phyloP scores from a whole-genome alignment of 2,113 vertebrate genomes.

The Callocephalon fimbriatum region DNA sequence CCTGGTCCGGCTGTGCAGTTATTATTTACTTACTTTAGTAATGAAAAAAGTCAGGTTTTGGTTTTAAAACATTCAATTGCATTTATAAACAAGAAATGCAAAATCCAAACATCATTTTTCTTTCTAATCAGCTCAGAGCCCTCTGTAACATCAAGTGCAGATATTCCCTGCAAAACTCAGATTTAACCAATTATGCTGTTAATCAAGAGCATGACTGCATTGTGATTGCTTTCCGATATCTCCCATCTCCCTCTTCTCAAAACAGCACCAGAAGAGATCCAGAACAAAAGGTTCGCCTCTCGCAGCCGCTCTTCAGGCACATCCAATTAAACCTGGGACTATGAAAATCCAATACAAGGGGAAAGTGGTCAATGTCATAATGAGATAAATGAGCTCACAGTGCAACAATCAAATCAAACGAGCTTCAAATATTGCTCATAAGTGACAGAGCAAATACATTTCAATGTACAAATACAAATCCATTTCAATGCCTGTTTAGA shows the following conservation, averaged over 20 bases:
- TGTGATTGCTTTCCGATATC: constrained; percentile 6
- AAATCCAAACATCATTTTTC: neutral
- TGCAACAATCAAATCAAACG: constrained; percentile 60
- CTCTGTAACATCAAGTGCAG: neutral
- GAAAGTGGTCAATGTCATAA: constrained; percentile 34
- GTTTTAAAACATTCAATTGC: neutral
- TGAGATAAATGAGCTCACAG: constrained; percentile 40
- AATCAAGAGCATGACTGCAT: constrained; percentile 36
- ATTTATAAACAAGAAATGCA: neutral
- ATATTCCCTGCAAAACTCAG: neutral
- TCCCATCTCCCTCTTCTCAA: constrained; percentile 10
- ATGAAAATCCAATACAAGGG: constrained; percentile 50
- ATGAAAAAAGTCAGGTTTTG: neutral
- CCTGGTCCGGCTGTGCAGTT: neutral
- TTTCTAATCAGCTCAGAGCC: neutral
- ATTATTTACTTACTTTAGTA: neutral
- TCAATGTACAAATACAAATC: neutral
- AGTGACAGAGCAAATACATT: constrained; percentile 41
- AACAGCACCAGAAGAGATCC: neutral
- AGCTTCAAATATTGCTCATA: constrained; percentile 40
- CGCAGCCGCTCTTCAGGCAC: neutral
- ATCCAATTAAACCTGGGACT: constrained; percentile 39
- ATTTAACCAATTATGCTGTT: constrained; percentile 1
- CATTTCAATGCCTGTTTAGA: constrained; percentile 27
- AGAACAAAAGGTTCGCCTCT: constrained; percentile 33